Base-by-base conservation (phyloP, 2,797 vertebrate species). In the Halcyon chelicuti region DNA sequence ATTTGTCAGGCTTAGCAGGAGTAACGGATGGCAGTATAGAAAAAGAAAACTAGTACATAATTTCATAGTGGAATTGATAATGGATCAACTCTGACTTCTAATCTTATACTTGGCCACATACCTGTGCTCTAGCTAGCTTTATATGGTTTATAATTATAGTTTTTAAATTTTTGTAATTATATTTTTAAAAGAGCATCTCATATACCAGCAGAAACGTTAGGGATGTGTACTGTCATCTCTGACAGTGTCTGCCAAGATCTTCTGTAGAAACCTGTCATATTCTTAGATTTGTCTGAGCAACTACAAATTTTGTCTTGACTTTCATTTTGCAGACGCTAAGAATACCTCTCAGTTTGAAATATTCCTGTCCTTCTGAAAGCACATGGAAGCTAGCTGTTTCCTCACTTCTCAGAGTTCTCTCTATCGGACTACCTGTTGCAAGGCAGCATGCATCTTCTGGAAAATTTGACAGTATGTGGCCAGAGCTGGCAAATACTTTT, bases 401-500 rank as follows among this genome's bases (percentile, higher is more conserved):
- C 6, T 99, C 99, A 61, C 98, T 99, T 85, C 99, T 99, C 72
- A 99, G 98, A 98, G 99, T 99, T 94, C 98, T 99, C 52, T 99
- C 99, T n/a, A 99, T 99, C 9, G 99, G 99, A 29, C 97, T 99
- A 31, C 99, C 99, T 10, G 99, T 99, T 93, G 99, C 99, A 65
- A 99, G 99, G 52, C 99, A 99, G 97, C 99, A 99, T 63, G 99
- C 99, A 66, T 99, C 99, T 46, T 99, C 99, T 26, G 99, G 99
- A 88, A 99, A 99, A 98, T 99, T 99, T 90, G 99, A 99, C 94
- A 99, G 98, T 82, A 99, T 99, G 99, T 99, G 99, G 99, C 99
- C 99, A 18, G 99, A 99, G 96, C 97, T 99, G 95, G 99, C 99
- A 28, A 98, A 98, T 49, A 99, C 99, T 90, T 99, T 99, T 93